phyloP scores from a whole-genome alignment of 2,888 invertebrate genomes.

The Cerastis rubricosa region DNA sequence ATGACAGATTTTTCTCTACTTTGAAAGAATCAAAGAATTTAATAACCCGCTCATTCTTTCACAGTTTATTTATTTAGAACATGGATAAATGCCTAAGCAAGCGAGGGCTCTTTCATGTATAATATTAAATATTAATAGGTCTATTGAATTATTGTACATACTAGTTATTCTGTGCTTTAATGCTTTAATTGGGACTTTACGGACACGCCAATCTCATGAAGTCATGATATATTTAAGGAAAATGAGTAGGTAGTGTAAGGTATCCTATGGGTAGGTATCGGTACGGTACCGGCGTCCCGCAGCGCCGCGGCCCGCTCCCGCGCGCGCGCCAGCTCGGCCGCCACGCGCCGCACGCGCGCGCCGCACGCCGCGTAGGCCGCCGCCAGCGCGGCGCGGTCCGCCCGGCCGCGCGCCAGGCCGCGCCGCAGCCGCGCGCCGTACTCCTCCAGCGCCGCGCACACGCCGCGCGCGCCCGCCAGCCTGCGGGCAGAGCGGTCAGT shows the following conservation, averaged over 20 bases:
- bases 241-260: too few species aligned
- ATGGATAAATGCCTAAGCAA: too few species aligned
- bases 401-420: constrained; percentile 75
- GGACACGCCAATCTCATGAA: too few species aligned
- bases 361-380: constrained; percentile 71
- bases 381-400: constrained; percentile 77
- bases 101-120: too few species aligned
- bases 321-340: constrained; percentile 1
- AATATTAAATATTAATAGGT: too few species aligned
- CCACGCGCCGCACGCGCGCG: constrained; percentile 56
- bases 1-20: neutral
- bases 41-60: too few species aligned
- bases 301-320: constrained; percentile 63
- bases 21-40: neutral
- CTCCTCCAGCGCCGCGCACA: constrained; percentile 81
- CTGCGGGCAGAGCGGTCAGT: constrained; percentile 1
- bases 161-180: too few species aligned
- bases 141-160: too few species aligned
- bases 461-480: constrained; percentile 74
- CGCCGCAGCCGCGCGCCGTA: constrained; percentile 77
- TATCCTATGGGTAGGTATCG: too few species aligned
- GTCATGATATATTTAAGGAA: too few species aligned
- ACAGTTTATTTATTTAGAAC: too few species aligned
- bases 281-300: constrained; percentile 53
- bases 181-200: too few species aligned